Base-by-base conservation (phyloP, 2,888 invertebrate species). In the Pelosia muscerda region DNA sequence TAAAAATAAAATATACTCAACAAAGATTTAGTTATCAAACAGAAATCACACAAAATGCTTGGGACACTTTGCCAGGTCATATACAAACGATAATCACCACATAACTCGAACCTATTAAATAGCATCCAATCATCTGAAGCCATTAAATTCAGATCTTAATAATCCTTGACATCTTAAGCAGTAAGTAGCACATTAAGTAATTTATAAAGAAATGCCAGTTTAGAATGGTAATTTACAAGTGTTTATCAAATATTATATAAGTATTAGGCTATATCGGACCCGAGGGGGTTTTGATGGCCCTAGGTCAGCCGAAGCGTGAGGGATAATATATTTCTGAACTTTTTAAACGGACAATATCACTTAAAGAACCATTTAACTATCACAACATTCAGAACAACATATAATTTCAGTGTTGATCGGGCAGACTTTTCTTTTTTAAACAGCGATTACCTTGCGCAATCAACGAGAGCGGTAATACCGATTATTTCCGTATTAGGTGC, bases 71-170 rank as follows among this genome's bases (percentile, higher is more conserved):
- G 2, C 23, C 42, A 42, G 55, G 23, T 55, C 15, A 25, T 56
- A 2, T 25, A 15, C 15, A 56, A 19, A 56, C 5, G 19, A 56
- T 57, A 26, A 34, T 22, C 42, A 5, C 19, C 5, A 42, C 38
- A 38, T 13, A 54, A 63, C 23, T n/a, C 15, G 6, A 1, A 19
- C 23, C 25, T 19, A 38, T 15, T 31, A 59, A 53, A 54, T 11
- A 13, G 2, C 23, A 60, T n/a, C 25, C 38, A 54, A 42, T 55
- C 22, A 66, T 15, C 6, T 22, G 25, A 54, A 65, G 26, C 60
- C 38, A 73, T 75, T 65, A 71, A 71, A 82, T 83, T 81, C 69
- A 73, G 78, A 74, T 86, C 86, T 86, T 83, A 80, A 82, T 60
- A 4, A 75, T 78, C 79, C 81, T 78, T 83, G 79, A 73, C 76